Evolutionary conservation across 2,888 invertebrate species (phyloP), one percentile per base, ranked within the genome.

Genomic region (Junonia oenone): DNA sequence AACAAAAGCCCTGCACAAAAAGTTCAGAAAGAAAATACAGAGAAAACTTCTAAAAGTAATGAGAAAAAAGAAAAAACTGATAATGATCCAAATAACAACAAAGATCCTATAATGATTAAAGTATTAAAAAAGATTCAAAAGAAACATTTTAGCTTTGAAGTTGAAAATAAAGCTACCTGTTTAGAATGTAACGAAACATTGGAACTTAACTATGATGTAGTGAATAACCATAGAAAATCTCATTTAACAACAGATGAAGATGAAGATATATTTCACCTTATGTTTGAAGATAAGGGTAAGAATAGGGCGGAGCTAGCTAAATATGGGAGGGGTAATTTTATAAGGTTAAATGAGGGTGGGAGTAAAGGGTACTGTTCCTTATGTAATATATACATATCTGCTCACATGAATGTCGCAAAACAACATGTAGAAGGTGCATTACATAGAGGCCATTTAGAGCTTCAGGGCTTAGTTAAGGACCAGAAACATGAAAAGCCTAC

Each of bases 271-370:
- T 11, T 19, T n/a, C 19, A 19, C 11, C 17, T 9, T 3, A 9
- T 4, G 1, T 19, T 33, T n/a, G 46, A 49, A 14, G 78, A 82
- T 53, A 61, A 72, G 57, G 84, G 84, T 0, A 75, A 78, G 58
- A 60, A 52, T 2, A 75, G 82, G 49, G 57, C 69, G 0, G 69
- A 76, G 43, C 50, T 80, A 6, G 69, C 77, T 1, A 58, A 65
- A 33, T 84, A 70, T 64, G 83, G 81, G 1, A 73, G 62, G 56
- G 55, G 64, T 5, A 65, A 80, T 52, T 69, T 56, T 33, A 80
- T 86, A 3, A 81, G 72, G 62, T 55, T 83, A n/a, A 78, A 76
- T 51, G 59, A 65, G 17, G 76, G 75, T 0, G 83, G 80, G 0
- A 68, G 71, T 37, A 73, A 69, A 52, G 82, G 77, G 0, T 80